Evolutionary conservation across 1,140 invertebrate genomes (phyloP).

Genomic region (Drosophila takahashii): DNA sequence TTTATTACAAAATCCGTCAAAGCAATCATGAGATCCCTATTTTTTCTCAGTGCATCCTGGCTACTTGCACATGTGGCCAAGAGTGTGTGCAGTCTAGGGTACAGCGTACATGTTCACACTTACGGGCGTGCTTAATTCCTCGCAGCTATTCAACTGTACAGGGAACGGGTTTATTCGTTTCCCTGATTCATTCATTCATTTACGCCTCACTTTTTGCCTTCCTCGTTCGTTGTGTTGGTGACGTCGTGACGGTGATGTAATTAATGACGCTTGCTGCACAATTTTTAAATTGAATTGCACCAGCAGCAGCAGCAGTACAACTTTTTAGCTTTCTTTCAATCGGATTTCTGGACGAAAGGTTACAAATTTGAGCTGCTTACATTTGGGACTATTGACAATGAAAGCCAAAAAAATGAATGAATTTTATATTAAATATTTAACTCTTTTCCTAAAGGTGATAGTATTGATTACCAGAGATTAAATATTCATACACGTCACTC

Average conservation of each 20-base stretch:
- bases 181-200: conserved; percentile 67
- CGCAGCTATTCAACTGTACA: conserved; percentile 70
- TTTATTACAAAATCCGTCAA: no score
- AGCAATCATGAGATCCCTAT: not conserved
- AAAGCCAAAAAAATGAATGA: not conserved
- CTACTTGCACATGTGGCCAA: not conserved
- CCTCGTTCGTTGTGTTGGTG: conserved; percentile 8
- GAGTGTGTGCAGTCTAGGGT: not conserved
- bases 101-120: conserved; percentile 19
- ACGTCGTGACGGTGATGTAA: conserved; percentile 35
- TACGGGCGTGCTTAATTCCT: conserved; percentile 60
- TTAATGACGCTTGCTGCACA: conserved; percentile 74
- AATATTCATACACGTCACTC: not conserved
- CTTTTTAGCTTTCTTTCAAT: no score
- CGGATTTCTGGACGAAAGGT: no score
- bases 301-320: conserved; percentile 18
- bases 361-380: no score
- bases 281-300: conserved; percentile 69
- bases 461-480: not conserved
- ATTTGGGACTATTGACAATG: no score
- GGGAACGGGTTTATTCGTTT: conserved; percentile 74
- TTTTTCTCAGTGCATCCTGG: conserved; percentile 4
- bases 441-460: not conserved
- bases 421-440: not conserved
- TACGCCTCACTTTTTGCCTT: conserved; percentile 46